Evolutionary conservation across 2,113 vertebrate genomes (phyloP).

Genomic region (Pedetes capensis): DNA sequence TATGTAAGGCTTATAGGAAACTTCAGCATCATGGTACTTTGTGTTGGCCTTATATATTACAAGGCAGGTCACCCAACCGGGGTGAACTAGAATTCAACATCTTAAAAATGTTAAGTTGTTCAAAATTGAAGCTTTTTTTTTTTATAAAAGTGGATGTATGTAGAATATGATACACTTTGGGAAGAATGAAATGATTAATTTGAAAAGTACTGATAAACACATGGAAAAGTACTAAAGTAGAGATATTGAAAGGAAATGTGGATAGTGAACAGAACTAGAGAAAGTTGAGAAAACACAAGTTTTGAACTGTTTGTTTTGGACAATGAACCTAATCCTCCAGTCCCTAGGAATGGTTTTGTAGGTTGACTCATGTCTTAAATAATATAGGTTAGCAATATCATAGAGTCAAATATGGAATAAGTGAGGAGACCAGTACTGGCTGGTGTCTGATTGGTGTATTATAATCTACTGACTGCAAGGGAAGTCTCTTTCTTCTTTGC

Average conservation of each 20-base stretch:
- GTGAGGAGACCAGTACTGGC: too few species aligned
- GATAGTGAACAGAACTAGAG: not conserved
- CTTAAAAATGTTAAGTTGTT: not conserved
- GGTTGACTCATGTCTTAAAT: too few species aligned
- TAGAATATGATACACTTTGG: not conserved
- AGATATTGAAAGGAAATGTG: not conserved
- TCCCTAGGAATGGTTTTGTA: not conserved
- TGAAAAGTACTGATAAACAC: not conserved
- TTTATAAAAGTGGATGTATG: not conserved
- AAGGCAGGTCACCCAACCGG: too few species aligned
- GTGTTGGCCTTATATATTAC: not conserved
- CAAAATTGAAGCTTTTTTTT: not conserved
- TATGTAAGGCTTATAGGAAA: not conserved
- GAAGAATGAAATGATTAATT: not conserved
- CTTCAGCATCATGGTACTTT: not conserved
- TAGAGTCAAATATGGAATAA: not conserved
- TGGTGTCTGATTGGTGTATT: not conserved
- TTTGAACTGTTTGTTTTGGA: not conserved
- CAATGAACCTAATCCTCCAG: not conserved
- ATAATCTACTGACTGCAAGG: too few species aligned
- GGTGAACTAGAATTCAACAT: not conserved
- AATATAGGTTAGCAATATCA: too few species aligned
- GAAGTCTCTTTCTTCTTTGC: too few species aligned
- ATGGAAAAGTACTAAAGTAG: not conserved
- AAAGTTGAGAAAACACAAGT: not conserved